Conservation (phyloP, 2,888 invertebrate species). For the Helicoverpa assulta region DNA sequence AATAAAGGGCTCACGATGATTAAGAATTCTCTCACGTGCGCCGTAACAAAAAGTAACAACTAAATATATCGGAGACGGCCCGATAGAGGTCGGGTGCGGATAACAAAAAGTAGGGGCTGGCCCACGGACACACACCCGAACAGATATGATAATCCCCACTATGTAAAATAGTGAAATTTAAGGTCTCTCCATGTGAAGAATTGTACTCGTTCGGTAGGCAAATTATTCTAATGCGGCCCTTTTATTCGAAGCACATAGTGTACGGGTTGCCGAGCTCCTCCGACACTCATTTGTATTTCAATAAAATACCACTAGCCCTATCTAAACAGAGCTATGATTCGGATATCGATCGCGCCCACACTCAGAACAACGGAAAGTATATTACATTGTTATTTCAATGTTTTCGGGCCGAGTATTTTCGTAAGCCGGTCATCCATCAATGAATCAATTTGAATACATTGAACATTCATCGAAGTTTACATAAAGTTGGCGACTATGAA, state of each 20-base stretch:
- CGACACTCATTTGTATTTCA: constrained; percentile 89
- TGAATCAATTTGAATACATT: constrained; percentile 87
- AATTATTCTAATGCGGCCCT: constrained; percentile 90
- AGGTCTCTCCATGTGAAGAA: constrained; percentile 90
- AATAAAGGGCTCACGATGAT: constrained; percentile 77
- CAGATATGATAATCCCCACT: constrained; percentile 90
- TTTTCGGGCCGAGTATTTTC: constrained; percentile 76
- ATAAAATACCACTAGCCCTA: constrained; percentile 88
- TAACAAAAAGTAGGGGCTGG: constrained; percentile 86
- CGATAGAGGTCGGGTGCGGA: constrained; percentile 87
- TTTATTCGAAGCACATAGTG: constrained; percentile 88
- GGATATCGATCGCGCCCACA: constrained; percentile 67
- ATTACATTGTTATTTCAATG: constrained; percentile 76
- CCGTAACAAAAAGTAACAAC: constrained; percentile 89
- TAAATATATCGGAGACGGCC: constrained; percentile 88
- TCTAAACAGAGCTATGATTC: constrained; percentile 86
- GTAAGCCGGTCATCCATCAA: constrained; percentile 79
- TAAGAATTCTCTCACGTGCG: constrained; percentile 87
- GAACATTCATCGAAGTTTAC: constrained; percentile 80
- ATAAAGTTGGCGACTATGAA: constrained; percentile 75
- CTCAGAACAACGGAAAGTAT: constrained; percentile 67
- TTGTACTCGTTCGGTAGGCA: constrained; percentile 86
- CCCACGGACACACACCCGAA: constrained; percentile 80
- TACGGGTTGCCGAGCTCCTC: constrained; percentile 80
- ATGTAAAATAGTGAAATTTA: constrained; percentile 91